These are phyloP conservation scores for Etia nguti DNA, from an alignment of 2,113 vertebrate genomes.

Conservation along the genomic window DNA sequence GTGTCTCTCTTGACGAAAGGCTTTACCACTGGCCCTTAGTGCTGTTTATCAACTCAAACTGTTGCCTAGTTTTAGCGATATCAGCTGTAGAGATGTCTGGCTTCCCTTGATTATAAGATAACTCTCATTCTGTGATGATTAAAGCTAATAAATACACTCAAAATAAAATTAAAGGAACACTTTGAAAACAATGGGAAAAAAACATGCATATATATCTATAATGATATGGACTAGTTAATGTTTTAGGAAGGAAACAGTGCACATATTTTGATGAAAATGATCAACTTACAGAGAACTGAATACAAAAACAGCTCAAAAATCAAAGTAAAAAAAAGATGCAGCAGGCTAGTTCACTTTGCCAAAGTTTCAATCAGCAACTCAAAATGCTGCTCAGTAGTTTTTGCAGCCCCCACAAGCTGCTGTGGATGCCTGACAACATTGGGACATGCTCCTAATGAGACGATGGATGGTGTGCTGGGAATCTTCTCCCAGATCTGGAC, in stretches of 20 bases:
- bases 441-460: background rate
- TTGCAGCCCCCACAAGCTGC: background rate
- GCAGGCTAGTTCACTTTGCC: rapidly evolving
- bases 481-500: rapidly evolving
- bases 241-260: rapidly evolving
- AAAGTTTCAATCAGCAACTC: rapidly evolving
- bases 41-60: background rate
- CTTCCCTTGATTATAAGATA: background rate
- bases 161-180: background rate
- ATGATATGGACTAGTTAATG: rapidly evolving
- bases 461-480: rapidly evolving
- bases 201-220: rapidly evolving
- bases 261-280: background rate
- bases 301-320: background rate
- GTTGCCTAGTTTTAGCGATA: rapidly evolving
- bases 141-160: background rate
- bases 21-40: rapidly evolving
- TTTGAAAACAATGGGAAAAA: background rate
- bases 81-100: background rate
- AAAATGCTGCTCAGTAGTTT: background rate
- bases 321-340: background rate
- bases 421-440: background rate
- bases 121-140: background rate
- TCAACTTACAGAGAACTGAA: background rate
- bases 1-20: background rate